Evolutionary conservation across 2,888 invertebrate genomes (phyloP).

Genomic region (Melinaea marsaeus): DNA sequence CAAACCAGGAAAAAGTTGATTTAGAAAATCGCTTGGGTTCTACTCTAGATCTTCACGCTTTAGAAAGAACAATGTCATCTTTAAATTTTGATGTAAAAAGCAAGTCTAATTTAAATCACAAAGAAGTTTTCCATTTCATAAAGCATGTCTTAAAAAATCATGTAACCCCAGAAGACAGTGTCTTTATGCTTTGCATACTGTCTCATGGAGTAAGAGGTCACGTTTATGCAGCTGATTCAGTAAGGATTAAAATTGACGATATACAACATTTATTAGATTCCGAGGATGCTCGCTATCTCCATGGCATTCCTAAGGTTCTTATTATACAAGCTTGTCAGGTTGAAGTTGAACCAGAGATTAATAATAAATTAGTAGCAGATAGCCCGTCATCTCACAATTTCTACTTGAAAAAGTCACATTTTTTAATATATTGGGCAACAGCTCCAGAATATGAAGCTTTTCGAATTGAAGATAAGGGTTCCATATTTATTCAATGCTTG

Average conservation of each 20-base stretch:
- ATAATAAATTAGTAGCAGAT: constrained; percentile 50
- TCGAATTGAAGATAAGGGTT: constrained; percentile 54
- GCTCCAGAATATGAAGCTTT: constrained; percentile 66
- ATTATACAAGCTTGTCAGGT: constrained; percentile 69
- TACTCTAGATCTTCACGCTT: constrained; percentile 46
- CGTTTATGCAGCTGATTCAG: constrained; percentile 64
- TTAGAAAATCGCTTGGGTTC: constrained; percentile 55
- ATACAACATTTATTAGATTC: constrained; percentile 62
- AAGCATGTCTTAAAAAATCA: constrained; percentile 48
- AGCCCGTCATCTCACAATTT: constrained; percentile 38
- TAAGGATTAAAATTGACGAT: constrained; percentile 61
- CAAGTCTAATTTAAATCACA: constrained; percentile 50
- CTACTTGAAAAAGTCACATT: constrained; percentile 55
- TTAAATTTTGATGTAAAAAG: constrained; percentile 59
- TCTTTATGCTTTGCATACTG: constrained; percentile 66
- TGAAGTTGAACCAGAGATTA: constrained; percentile 39
- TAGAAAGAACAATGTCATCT: constrained; percentile 54
- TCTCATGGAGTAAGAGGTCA: constrained; percentile 68
- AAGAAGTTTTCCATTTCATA: constrained; percentile 53
- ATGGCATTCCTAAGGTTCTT: constrained; percentile 61
- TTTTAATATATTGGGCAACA: constrained; percentile 67
- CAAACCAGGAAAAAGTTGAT: constrained; percentile 31
- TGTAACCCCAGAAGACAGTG: constrained; percentile 53
- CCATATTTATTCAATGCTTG: constrained; percentile 63
- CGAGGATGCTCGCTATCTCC: constrained; percentile 47